These are phyloP conservation scores for Petrocephalus schoutedeni DNA, from an alignment of 2,797 vertebrate species.

Conservation along the genomic window DNA sequence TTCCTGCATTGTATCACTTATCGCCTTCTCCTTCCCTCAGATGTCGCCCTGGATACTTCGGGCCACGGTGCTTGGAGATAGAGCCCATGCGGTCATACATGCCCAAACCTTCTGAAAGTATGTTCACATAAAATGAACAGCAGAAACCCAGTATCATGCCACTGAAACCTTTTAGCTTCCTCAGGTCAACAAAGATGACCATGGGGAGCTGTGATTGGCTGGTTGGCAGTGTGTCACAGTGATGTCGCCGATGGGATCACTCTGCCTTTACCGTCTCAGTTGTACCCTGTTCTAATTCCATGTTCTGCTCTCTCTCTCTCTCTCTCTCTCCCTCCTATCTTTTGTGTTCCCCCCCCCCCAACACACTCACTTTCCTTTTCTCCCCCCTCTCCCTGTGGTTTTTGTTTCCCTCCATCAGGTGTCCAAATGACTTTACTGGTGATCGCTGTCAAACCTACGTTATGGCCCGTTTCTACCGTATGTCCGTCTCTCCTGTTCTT, in stretches of 20 bases:
- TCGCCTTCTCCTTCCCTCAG: conserved; percentile 74
- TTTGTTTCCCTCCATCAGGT: conserved; percentile 75
- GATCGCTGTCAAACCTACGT: conserved; percentile 98
- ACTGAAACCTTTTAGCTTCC: conserved; percentile 40
- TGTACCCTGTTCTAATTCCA: conserved; percentile 68
- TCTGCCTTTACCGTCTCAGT: conserved; percentile 44
- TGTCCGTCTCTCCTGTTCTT: conserved; percentile 78
- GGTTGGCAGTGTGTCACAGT: conserved; percentile 47
- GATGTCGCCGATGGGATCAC: conserved; percentile 44
- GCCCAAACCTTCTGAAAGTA: conserved; percentile 76
- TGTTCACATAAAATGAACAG: conserved; percentile 59
- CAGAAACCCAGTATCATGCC: conserved; percentile 22
- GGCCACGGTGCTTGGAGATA: conserved; percentile 78
- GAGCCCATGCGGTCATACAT: conserved; percentile 77
- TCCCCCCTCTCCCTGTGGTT: conserved; percentile 73
- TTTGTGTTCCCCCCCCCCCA: conserved; percentile 22
- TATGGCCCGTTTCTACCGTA: conserved; percentile 99
- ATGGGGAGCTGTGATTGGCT: conserved; percentile 20
- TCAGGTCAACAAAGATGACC: conserved; percentile 31
- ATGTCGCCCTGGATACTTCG: conserved; percentile 78
- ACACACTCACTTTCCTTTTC: conserved; percentile 42
- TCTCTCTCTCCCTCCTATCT: conserved; percentile 29
- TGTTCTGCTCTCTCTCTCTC: conserved; percentile 71
- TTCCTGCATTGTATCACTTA: conserved; percentile 68
- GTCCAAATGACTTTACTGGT: conserved; percentile 98